Conservation (phyloP, 2,113 vertebrate genomes). For the Petaurus breviceps region DNA sequence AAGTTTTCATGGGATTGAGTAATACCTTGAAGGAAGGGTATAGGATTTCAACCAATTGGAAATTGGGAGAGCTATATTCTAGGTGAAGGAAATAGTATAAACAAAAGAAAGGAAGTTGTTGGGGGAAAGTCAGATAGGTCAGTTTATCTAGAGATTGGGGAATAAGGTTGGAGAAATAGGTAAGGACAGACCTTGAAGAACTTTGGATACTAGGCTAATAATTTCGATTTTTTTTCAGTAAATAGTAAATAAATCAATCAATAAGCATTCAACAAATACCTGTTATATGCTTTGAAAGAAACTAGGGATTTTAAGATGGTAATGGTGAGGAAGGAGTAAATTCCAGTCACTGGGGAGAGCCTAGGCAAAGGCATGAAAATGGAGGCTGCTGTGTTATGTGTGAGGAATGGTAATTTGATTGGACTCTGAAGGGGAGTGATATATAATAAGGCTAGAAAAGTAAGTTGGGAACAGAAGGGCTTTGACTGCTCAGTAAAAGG, state of each 20-base stretch:
- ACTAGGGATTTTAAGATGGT: not conserved
- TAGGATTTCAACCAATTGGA: not conserved
- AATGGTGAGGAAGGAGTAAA: not conserved
- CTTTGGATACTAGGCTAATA: not conserved
- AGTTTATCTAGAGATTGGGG: not conserved
- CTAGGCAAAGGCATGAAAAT: not conserved
- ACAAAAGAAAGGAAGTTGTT: not conserved
- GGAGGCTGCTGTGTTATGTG: not conserved
- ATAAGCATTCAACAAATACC: constrained; percentile 36
- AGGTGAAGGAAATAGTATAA: not conserved
- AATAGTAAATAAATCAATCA: not conserved
- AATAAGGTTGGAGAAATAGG: not conserved
- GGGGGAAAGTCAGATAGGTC: not conserved
- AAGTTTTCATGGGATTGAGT: not conserved
- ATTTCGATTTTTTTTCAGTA: not conserved
- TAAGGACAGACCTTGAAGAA: not conserved
- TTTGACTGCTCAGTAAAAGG: not conserved
- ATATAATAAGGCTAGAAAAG: not conserved
- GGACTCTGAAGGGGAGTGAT: not conserved
- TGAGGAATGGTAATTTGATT: not conserved
- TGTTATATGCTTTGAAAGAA: not conserved
- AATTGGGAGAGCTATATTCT: not conserved
- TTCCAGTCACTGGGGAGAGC: not conserved
- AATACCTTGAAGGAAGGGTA: constrained; percentile 8
- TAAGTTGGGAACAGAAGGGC: not conserved